Evolutionary conservation across 2,888 invertebrate genomes (phyloP), one percentile per base, ranked within the genome.

Genomic region (Scaptomyza cyrtandrae): DNA sequence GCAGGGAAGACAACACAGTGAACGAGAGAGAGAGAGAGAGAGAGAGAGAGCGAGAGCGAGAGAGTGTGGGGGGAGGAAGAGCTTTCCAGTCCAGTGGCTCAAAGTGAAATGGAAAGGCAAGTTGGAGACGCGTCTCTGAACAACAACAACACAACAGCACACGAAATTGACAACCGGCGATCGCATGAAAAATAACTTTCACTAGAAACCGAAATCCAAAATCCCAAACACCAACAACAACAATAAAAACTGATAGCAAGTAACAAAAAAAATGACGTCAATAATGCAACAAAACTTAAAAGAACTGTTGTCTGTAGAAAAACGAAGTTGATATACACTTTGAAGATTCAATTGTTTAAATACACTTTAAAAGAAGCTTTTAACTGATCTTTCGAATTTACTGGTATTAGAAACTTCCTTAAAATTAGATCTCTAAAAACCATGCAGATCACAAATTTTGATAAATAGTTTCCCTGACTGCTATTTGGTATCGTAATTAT

Each of bases 101-200:
- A 53, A 54, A 74, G 75, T 75, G 79, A 75, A 75, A 75, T 75
- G 76, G 74, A 73, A 78, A 78, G 81, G 70, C 77, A 45, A 53
- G 52, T 27, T 58, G 56, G 54, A 63, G 75, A 65, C 60, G 43
- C 52, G 52, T 35, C 50, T 27, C 41, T 31, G 39, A 45, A 45
- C 39, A 45, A 50, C 39, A 45, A 50, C 33, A 33, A 31, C 31
- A 31, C 5, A 4, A 27, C 31, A 53, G 52, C 16, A 39, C 44
- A 41, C 63, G 54, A 62, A 76, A 76, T 83, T 83, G 81, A 80
- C 86, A 81, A 75, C 60, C 59, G 74, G 78, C 74, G 78, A 84
- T 81, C 75, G 82, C 59, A 58, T 76, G 69, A 62, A 71, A 71
- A 75, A 84, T 78, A 80, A 86, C 86, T 86, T 86, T 86, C 86